Base-by-base conservation (phyloP, 2,113 vertebrate genomes). In the Oophaga pumilio region DNA sequence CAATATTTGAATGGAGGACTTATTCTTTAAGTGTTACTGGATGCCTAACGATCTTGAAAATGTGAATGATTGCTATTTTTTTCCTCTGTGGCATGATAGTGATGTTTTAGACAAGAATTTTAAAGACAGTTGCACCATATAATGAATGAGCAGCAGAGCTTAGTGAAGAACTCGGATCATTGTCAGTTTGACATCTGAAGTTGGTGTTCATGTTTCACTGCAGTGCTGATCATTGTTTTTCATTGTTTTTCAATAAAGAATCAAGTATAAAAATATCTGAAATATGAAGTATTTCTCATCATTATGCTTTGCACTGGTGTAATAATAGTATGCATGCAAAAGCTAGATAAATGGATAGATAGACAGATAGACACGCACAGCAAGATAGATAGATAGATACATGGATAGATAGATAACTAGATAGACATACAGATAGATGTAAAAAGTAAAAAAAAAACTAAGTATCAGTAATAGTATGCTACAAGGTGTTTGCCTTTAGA, bases 11-110 rank as follows among this genome's bases (percentile, higher is more conserved):
- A 79, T 50, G 26, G 68, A 64, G n/a, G 66, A 71, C 85, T 53
- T 6, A 59, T 80, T n/a, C 28, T 59, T 18, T 76, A n/a, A 77
- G 28, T 18, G 33, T 66, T 82, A 26, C 43, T 82, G 43, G 80
- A 50, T n/a, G 17, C 20, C 43, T 82, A 82, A 68, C 68, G 62
- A 82, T 43, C 80, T 82, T 66, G 62, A 66, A 68, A 68, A 82
- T 68, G 33, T 26, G 22, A 82, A 82, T 14, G 60, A 64, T 66
- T 68, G 43, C 18, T 82, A 17, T 57, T 57, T 59, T 10, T 59
- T 33, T 17, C n/a, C 12, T 60, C 22, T 52, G 62, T 83, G n/a
- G n/a, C 24, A 53, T 24, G 62, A 33, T 53, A 24, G n/a, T 50
- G 22, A 66, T 82, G 80, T 52, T 82, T 82, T 24, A 60, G 60